Evolutionary conservation across 1,140 invertebrate species (phyloP), one percentile per base, ranked within the genome.

Genomic region (Drosophila carrolli): DNA sequence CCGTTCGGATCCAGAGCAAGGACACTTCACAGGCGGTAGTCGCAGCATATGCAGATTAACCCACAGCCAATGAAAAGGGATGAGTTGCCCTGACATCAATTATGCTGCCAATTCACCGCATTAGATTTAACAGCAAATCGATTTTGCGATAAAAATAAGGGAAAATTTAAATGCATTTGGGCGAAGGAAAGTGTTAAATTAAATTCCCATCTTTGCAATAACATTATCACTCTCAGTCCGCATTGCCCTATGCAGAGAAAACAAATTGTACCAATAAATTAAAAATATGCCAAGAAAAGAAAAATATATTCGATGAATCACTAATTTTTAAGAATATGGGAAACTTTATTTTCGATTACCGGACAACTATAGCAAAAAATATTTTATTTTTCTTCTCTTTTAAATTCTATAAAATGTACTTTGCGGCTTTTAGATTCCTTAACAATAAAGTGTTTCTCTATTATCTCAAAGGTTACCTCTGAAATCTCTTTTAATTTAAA

Each of bases 31-130:
- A 48, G 38, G 48, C 54, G 35, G 53, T 44, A 68, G 43, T 43
- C 38, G 41, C 56, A 63, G 32, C 82, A 81, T 65, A 71, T 84
- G 77, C 81, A 84, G 67, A 84, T 81, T 84, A 85, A 66, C 60
- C 66, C 67, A 53, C 48, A 50, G 55, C n/a, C 54, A 43, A 6
- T 14, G 40, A 11, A 29, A 8, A n/a, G 61, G 46, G 14, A 51
- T n/a, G 29, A 14, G 56, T 23, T 65, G 50, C 0, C 13, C 11
- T 43, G 43, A 16, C 59, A 71, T 55, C 78, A 81, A 82, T 77
- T 77, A 61, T 53, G n/a, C 41, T 43, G 47, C 48, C 43, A 68
- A 67, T 65, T 51, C 51, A 60, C 4, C 29, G 41, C 19, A 63
- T 84, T 80, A 6, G 37, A 60, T 75, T 50, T 43, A 75, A 51